Evolutionary conservation across 2,888 invertebrate genomes (phyloP), one percentile per base, ranked within the genome.

Genomic region (Halictus quadricinctus): DNA sequence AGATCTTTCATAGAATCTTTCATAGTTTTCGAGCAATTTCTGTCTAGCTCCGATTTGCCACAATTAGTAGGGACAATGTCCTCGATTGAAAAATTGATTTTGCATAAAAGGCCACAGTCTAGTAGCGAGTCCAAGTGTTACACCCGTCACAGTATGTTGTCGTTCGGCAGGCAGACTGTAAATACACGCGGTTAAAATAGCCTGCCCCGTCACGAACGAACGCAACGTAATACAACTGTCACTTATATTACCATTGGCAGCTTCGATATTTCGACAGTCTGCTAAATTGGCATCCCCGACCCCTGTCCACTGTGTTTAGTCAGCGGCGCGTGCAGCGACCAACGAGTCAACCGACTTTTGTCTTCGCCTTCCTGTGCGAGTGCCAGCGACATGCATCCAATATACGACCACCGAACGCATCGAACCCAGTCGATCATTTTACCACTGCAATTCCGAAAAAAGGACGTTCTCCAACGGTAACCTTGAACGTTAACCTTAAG

Each of bases 291-390:
- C 15, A 48, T 25, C 25, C n/a, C 18, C 75, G 46, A 36, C 41
- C 41, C 60, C 50, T 41, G 43, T 5, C 54, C 54, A 76, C 75
- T 66, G 72, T 72, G 60, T 80, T 83, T 83, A 76, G 76, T 76
- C 83, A 83, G 64, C 76, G 72, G 76, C 66, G 72, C 76, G 80
- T 76, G 76, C 80, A 83, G n/a, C 50, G 79, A 15, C 18, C 73
- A 21, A 15, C 64, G 25, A 29, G 76, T 15, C 72, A 54, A 72
- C 70, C 76, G 13, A 83, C 76, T 66, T 83, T 83, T 80, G 72
- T 76, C 76, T 80, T 66, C 72, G 41, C 50, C 64, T 80, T 83
- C 76, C 80, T 83, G 82, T 64, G 29, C 48, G n/a, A 10, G n/a
- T n/a, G 18, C 50, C 36, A 43, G 60, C 74, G 70, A 21, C 50